A percentile compares a stretch with the other conserved stretches of the same genome.
Conservation (phyloP, 2,797 vertebrate genomes). For the Harpagifer antarcticus region DNA sequence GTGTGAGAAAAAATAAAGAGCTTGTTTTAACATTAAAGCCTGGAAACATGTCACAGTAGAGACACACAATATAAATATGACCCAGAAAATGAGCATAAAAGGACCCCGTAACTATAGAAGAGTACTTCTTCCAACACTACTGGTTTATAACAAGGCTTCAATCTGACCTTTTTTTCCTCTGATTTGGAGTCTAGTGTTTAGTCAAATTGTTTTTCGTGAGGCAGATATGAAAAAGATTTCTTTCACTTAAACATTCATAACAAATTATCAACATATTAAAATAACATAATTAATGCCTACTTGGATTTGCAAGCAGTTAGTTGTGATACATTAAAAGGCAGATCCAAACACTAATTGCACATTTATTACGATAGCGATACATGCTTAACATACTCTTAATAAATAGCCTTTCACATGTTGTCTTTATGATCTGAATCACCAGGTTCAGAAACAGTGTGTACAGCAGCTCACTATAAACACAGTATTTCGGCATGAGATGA, state of each 20-base stretch:
- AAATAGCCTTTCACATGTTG: neutral
- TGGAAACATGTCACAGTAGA: too few species aligned
- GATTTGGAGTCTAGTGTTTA: neutral
- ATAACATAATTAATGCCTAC: neutral
- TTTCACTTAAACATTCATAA: constrained; percentile 1
- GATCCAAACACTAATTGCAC: neutral
- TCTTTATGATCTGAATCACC: neutral
- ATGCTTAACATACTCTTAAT: neutral
- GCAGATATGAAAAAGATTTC: neutral
- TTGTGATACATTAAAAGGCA: neutral
- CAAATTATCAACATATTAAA: constrained; percentile 25
- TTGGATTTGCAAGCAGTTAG: constrained; percentile 38
- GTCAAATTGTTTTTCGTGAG: neutral
- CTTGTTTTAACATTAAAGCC: too few species aligned
- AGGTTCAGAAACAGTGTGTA: neutral
- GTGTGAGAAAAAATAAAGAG: too few species aligned
- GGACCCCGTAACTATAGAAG: too few species aligned
- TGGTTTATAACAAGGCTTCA: neutral
- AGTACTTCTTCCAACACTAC: too few species aligned
- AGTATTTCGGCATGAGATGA: neutral
- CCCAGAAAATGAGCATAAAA: too few species aligned
- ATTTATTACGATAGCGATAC: neutral
- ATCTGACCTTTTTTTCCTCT: neutral
- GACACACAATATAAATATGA: too few species aligned
- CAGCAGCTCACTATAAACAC: neutral